Evolutionary conservation across 2,888 invertebrate genomes (phyloP).

Genomic region (Drosophila prostipennis): DNA sequence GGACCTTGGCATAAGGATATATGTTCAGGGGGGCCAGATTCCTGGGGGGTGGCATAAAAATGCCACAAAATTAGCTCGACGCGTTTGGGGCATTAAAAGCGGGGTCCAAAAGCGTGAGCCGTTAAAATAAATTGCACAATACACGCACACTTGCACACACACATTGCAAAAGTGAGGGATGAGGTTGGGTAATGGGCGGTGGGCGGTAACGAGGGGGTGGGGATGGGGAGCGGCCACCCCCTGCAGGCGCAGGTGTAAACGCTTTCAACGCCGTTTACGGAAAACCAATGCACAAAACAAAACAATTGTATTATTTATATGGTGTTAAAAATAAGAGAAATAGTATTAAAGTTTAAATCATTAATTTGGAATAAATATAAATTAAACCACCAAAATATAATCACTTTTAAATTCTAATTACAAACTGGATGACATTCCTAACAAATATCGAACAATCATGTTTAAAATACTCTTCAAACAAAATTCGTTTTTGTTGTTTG

Average conservation of each 20-base stretch:
- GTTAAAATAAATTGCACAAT: constrained; percentile 76
- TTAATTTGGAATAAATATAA: too few species aligned
- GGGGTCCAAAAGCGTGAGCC: constrained; percentile 73
- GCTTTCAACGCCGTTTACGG: constrained; percentile 74
- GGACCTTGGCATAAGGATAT: constrained; percentile 43
- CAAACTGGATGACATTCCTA: too few species aligned
- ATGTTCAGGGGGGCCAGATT: constrained; percentile 1
- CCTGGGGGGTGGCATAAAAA: constrained; percentile 59
- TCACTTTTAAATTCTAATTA: too few species aligned
- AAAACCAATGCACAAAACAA: constrained; percentile 12
- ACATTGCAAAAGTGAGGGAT: constrained; percentile 6
- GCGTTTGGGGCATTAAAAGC: constrained; percentile 77
- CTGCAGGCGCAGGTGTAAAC: constrained; percentile 68
- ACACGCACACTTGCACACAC: constrained; percentile 47
- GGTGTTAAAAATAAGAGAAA: too few species aligned
- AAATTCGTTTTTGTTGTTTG: too few species aligned
- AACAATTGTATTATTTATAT: background rate
- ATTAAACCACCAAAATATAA: too few species aligned
- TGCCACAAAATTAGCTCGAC: constrained; percentile 76
- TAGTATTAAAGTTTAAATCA: too few species aligned
- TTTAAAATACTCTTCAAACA: too few species aligned
- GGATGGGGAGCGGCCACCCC: constrained; percentile 21
- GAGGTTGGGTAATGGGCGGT: background rate
- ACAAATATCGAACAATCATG: too few species aligned
- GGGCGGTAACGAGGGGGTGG: background rate